These are phyloP conservation scores for Clupea harengus DNA, from an alignment of 2,113 vertebrate genomes.

Conservation along the genomic window DNA sequence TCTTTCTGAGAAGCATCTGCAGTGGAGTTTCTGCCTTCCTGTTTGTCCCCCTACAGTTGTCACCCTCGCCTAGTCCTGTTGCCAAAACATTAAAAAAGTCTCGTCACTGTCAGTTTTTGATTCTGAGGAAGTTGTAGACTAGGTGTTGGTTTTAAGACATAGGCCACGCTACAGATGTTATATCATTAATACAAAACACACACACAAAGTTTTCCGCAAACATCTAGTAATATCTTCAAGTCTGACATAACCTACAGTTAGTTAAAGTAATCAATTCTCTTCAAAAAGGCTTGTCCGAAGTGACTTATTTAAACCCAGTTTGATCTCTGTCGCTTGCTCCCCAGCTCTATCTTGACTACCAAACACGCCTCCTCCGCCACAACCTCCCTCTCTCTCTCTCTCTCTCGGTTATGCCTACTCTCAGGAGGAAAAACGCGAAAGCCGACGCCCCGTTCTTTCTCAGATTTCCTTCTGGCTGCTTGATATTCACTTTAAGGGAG, in stretches of 20 bases:
- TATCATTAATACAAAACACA: no score
- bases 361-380: not conserved
- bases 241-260: no score
- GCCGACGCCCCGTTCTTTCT: conserved; percentile 54
- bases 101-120: no score
- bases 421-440: conserved; percentile 34
- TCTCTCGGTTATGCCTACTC: not conserved
- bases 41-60: not conserved
- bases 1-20: not conserved
- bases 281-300: no score
- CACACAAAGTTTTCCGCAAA: no score
- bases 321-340: no score
- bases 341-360: not conserved
- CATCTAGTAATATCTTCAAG: no score
- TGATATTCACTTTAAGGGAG: not conserved
- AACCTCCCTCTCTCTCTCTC: not conserved
- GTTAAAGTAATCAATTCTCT: no score
- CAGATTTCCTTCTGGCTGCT: not conserved
- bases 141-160: no score
- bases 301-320: not conserved
- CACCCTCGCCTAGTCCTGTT: not conserved
- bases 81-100: not conserved
- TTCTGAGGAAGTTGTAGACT: no score
- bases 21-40: not conserved
- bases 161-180: no score